Base-by-base conservation (phyloP, 1,140 invertebrate genomes). In the Sinonovacula constricta region DNA sequence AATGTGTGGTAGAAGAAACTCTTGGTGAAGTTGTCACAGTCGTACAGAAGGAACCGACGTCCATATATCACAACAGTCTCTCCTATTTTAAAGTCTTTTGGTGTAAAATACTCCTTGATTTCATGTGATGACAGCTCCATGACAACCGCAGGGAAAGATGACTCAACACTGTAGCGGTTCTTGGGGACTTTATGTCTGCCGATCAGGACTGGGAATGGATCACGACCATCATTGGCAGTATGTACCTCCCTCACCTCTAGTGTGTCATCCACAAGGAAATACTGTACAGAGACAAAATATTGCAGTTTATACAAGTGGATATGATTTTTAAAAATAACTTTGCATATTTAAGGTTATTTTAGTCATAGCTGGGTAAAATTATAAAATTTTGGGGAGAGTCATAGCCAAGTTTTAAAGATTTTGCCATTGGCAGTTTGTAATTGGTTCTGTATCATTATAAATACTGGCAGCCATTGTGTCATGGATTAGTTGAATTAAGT, bases 21-120 rank as follows among this genome's bases (percentile, higher is more conserved):
- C 85, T 95, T 93, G 0, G 96, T 97, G 86, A 95, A 96, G 10
- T 92, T 83, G 85, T 97, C 96, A 84, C 95, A 96, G 86, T 97
- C 95, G 79, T 93, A 95, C 2, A 97, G 89, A 0, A 96, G 90
- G 88, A 97, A 95, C 36, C 93, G 91, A 57, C 96, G 92, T 0
- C 95, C 95, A 49, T 96, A 97, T 22, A 96, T 93, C 80, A 95
- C 94, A 0, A 98, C 88, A 0, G 94, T 92, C 0, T 94, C 93
- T 0, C 97, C 97, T 81, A 98, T 93, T 76, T 92, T 92, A 53
- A 97, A 94, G 91, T 97, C 95, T 86, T 91, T 92, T 1, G 95
- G 94, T 53, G 93, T 91, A 86, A 95, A 96, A 87, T 94, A 96
- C 85, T 96, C 93, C 62, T 86, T 88, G 31, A 95, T 92, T 85